phyloP scores from a whole-genome alignment of 2,113 vertebrate species.

The Pampusana beccarii region DNA sequence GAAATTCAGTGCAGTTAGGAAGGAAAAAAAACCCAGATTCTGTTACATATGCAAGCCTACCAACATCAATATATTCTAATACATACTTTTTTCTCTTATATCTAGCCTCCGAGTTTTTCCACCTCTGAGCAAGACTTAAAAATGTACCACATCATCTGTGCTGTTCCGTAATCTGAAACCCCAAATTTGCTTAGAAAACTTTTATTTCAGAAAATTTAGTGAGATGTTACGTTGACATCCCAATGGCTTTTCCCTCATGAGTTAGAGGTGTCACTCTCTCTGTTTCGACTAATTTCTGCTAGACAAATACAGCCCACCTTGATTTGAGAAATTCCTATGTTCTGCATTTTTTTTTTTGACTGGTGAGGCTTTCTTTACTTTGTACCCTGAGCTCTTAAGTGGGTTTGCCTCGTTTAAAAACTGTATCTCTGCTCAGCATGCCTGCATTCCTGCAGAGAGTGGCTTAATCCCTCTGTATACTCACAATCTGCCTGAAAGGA shows the following conservation, averaged over 20 bases:
- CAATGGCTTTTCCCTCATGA: not conserved
- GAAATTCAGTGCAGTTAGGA: not conserved
- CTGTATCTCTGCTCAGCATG: conserved; percentile 7
- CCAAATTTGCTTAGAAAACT: not conserved
- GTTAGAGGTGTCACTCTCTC: not conserved
- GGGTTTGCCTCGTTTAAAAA: not conserved
- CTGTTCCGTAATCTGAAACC: not conserved
- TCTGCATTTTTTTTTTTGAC: not conserved
- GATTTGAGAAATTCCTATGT: not conserved
- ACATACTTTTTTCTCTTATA: not conserved
- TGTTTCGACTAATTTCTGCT: not conserved
- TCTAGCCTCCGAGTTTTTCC: not conserved
- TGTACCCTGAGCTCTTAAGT: not conserved
- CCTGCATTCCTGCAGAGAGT: conserved; percentile 37
- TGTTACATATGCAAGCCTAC: not conserved
- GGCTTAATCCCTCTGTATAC: conserved; percentile 41
- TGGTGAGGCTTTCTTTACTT: not conserved
- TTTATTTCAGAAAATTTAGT: not conserved
- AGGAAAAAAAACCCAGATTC: not conserved
- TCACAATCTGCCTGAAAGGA: conserved; percentile 17
- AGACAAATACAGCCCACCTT: not conserved
- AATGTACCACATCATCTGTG: not conserved
- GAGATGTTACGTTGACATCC: not conserved
- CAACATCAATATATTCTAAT: not conserved
- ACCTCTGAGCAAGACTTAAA: not conserved